Evolutionary conservation across 2,797 vertebrate species (phyloP), one percentile per base, ranked within the genome.

Genomic region (Argya squamiceps): DNA sequence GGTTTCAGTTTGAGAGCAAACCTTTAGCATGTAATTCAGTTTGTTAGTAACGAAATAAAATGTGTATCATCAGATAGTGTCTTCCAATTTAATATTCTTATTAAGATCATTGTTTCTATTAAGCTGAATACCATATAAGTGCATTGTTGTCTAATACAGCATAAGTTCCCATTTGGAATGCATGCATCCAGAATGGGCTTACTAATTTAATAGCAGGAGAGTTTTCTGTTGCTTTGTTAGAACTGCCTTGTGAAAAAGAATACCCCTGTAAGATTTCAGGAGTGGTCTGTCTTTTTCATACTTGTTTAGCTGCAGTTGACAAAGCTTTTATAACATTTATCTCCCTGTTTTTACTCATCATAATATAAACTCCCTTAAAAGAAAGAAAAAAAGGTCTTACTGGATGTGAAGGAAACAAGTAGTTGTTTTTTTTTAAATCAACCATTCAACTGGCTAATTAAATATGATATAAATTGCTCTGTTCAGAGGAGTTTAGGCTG

Each of bases 31-130:
- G 16, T 65, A 91, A 94, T 94, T 96, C 83, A 86, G 60, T 59
- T 93, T 92, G 77, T 88, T 84, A 95, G 52, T 1, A 29, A 79
- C 0, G 5, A 89, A 89, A 89, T 94, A 91, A 78, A 93, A 92
- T 2, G 8, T 65, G 49, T 37, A 70, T 93, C 73, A 83, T 58
- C 81, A 84, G 81, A 78, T 19, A 89, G 67, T 50, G 76, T 83
- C 82, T 94, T 96, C 67, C 94, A 94, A 96, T 94, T 97, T 96
- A 90, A 96, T 94, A 96, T 96, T 92, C 81, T 97, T 96, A 96
- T 96, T 97, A 96, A 90, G 81, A 84, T 80, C 63, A 96, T 96
- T 92, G 92, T 94, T 94, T 96, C 78, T 92, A 92, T 97, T 95
- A 94, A 93, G 93, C 59, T 88, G 96, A 90, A 92, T 94, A 93